These are phyloP conservation scores for Cinclus cinclus DNA, from an alignment of 2,113 vertebrate genomes.

Conservation along the genomic window DNA sequence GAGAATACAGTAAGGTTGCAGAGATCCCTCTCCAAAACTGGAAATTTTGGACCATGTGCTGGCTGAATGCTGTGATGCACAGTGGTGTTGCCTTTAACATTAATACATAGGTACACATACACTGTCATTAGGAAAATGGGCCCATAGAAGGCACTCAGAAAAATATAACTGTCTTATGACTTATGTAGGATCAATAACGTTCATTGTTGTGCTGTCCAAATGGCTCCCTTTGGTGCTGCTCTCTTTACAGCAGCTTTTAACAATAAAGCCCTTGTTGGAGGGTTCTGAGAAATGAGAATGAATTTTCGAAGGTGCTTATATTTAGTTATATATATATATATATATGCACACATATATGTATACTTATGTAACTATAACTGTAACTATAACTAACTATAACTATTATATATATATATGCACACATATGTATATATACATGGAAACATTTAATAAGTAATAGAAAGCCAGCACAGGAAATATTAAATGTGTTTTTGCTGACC, in stretches of 20 bases:
- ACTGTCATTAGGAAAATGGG: neutral
- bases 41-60: neutral
- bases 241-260: neutral
- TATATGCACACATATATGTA: neutral
- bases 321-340: neutral
- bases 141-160: neutral
- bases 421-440: neutral
- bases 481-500: neutral
- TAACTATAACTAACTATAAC: neutral
- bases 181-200: conserved; percentile 51
- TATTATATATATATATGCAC: neutral
- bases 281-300: neutral
- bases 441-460: neutral
- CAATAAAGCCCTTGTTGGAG: neutral
- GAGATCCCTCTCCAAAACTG: neutral
- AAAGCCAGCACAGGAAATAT: neutral
- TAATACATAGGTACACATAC: neutral
- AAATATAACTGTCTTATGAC: neutral
- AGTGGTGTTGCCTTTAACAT: neutral
- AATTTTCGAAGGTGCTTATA: neutral
- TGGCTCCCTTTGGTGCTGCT: conserved; percentile 16
- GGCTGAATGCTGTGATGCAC: neutral
- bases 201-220: conserved; percentile 7
- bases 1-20: neutral
- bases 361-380: too few relatives aligned